Evolutionary conservation across 2,888 invertebrate genomes (phyloP).

Genomic region (Rhopalosiphum nymphaeae): DNA sequence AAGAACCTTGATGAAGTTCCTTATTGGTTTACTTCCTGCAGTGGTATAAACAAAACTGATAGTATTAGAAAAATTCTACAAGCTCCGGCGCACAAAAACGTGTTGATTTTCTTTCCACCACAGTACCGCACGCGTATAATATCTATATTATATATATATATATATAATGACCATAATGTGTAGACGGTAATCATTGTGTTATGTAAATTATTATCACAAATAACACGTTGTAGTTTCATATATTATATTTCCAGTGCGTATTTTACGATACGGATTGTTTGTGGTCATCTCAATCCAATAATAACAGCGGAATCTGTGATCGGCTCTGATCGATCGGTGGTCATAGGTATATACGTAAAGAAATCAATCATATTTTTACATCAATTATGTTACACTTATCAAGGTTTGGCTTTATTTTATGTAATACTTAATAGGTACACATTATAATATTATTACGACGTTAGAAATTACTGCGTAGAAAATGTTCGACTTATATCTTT

Average conservation of each 20-base stretch:
- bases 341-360: neutral
- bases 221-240: neutral
- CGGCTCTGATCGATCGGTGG: neutral
- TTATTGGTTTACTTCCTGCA: constrained; percentile 60
- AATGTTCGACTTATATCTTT: constrained; percentile 1
- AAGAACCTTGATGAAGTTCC: constrained; percentile 58
- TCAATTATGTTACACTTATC: neutral
- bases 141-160: neutral
- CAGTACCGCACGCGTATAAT: neutral
- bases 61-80: constrained; percentile 11
- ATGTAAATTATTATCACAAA: neutral
- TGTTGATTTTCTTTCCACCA: constrained; percentile 29
- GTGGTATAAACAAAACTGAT: constrained; percentile 32
- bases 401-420: constrained; percentile 45
- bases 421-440: neutral
- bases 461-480: neutral
- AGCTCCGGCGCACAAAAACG: neutral
- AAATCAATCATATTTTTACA: neutral
- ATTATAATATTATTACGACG: constrained; percentile 6
- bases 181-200: neutral
- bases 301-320: neutral
- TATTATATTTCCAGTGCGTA: neutral
- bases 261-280: neutral
- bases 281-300: neutral
- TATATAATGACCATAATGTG: neutral